Conservation (phyloP, 2,888 invertebrate species). For the Protodeltote pygarga region DNA sequence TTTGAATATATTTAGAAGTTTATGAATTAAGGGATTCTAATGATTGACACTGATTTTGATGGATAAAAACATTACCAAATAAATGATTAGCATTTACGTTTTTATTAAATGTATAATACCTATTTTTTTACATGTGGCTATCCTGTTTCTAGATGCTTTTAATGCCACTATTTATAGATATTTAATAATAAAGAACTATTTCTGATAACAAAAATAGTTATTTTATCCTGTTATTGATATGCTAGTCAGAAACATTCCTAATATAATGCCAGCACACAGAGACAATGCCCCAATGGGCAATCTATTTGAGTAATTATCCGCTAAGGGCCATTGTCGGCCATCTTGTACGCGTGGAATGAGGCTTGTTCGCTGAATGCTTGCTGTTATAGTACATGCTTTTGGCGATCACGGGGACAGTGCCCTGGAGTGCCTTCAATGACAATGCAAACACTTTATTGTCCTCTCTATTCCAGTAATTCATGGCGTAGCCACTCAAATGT, state of each 20-base stretch:
- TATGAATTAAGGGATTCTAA: slow-evolving; percentile 24
- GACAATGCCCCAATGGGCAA: slow-evolving; percentile 86
- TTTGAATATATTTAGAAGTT: slow-evolving; percentile 27
- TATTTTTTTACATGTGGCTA: too few species aligned
- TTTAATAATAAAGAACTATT: background rate
- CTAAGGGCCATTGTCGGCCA: slow-evolving; percentile 86
- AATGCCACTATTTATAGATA: background rate
- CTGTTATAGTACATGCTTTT: slow-evolving; percentile 75
- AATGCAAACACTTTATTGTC: slow-evolving; percentile 68
- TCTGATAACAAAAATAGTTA: slow-evolving; percentile 2
- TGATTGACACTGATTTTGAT: slow-evolving; percentile 24
- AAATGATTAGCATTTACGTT: too few species aligned
- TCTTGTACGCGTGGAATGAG: slow-evolving; percentile 84
- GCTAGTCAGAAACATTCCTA: slow-evolving; percentile 68
- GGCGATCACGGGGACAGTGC: slow-evolving; percentile 70
- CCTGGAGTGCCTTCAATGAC: slow-evolving; percentile 70
- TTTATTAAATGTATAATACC: too few species aligned
- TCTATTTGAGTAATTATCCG: slow-evolving; percentile 87
- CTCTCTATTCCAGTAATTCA: slow-evolving; percentile 56
- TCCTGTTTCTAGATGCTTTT: too few species aligned
- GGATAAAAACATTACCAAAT: slow-evolving; percentile 9
- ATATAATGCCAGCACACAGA: slow-evolving; percentile 75
- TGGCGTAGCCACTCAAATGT: slow-evolving; percentile 43
- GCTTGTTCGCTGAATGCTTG: slow-evolving; percentile 79
- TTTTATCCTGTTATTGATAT: slow-evolving; percentile 53